These are phyloP conservation scores for Campylomormyrus tamandua DNA, from an alignment of 2,113 vertebrate genomes.

Conservation along the genomic window DNA sequence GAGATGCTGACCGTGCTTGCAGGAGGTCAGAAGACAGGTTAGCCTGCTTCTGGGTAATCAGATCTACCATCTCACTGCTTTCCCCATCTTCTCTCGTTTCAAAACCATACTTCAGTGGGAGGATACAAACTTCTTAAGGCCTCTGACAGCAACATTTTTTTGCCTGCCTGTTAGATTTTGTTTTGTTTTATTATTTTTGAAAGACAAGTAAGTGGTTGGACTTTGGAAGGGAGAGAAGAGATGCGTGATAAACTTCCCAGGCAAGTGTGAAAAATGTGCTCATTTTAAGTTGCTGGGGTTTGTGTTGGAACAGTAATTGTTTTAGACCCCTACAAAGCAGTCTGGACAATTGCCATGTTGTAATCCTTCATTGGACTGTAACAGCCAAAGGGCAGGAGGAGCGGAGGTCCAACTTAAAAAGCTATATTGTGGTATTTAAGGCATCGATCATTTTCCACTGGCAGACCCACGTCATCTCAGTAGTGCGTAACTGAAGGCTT, in stretches of 20 bases:
- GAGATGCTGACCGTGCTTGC: not conserved
- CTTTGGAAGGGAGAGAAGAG: not conserved
- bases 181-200: constrained; percentile 11
- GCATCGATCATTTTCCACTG: constrained; percentile 25
- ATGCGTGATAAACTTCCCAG: not conserved
- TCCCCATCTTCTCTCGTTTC: not conserved
- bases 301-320: constrained; percentile 19
- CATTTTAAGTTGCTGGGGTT: not conserved
- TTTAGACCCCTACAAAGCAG: constrained; percentile 1
- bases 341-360: not conserved
- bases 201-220: constrained; percentile 7
- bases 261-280: not conserved
- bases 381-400: constrained; percentile 13
- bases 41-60: not conserved
- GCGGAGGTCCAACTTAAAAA: constrained; percentile 20
- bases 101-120: not conserved
- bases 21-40: not conserved
- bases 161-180: not conserved
- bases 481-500: constrained; percentile 31
- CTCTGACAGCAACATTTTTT: not conserved
- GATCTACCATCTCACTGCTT: not conserved
- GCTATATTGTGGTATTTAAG: not conserved
- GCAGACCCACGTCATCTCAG: constrained; percentile 27
- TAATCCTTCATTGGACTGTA: constrained; percentile 14
- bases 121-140: not conserved